Evolutionary conservation across 2,113 vertebrate species (phyloP), one percentile per base, ranked within the genome.

Genomic region (Nothoprocta pentlandii): DNA sequence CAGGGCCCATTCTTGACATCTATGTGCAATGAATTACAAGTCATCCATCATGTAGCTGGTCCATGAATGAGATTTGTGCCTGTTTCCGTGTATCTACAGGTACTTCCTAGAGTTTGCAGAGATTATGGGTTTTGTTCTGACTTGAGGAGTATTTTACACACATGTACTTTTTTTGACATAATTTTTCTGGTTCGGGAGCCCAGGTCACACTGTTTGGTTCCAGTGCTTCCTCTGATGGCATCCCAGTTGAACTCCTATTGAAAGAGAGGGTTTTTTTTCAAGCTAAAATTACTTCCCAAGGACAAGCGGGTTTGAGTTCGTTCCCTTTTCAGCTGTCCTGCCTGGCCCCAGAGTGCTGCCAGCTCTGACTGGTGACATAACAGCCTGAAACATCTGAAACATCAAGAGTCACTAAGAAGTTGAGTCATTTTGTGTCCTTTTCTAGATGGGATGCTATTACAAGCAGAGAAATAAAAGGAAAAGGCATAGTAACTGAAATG

Each of bases 251-350:
- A 39, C 23, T 71, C 22, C 22, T 28, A 5, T 22, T 21, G 19
- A 62, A 53, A 47, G 20, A 46, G 47, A n/a, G 0, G 12, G 19
- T 39, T 16, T 59, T 87, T 86, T 78, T 28, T 12, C 8, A 73
- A 64, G 46, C 47, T 49, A 10, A 53, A 44, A 51, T 70, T 36
- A 30, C 44, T n/a, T 67, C 16, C 28, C 22, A 53, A 49, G 3
- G 59, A 10, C 0, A n/a, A 36, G 36, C 5, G 12, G 8, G n/a
- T 68, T 92, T 76, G 63, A 36, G 44, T 79, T 82, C 30, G 42
- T 85, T 70, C 61, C 63, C 76, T 68, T 59, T 36, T 32, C 87
- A 88, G 89, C 76, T 76, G 71, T 64, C 89, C 76, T 20, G 42
- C 20, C 36, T 73, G 86, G 61, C 89, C 28, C 42, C 12, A 53